These are phyloP conservation scores for Drosophila neocordata DNA, from an alignment of 1,140 invertebrate genomes.

Conservation along the genomic window DNA sequence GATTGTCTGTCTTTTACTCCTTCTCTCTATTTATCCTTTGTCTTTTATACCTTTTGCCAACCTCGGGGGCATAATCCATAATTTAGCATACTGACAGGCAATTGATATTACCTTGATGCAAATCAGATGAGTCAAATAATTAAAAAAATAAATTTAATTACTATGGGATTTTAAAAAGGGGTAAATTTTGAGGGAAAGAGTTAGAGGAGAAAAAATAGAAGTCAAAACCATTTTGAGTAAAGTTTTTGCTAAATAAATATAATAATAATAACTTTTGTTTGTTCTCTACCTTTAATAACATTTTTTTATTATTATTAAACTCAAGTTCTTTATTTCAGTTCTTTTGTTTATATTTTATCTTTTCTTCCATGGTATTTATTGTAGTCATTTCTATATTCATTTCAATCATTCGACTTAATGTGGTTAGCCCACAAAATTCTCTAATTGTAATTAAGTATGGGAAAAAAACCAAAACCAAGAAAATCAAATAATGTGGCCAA, in stretches of 20 bases:
- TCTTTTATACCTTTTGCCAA: background rate
- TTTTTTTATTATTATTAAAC: too few species aligned
- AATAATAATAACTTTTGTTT: too few species aligned
- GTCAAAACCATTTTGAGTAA: too few species aligned
- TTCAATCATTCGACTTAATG: constrained; percentile 31
- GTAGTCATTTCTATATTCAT: background rate
- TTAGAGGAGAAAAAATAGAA: too few species aligned
- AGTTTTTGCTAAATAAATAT: too few species aligned
- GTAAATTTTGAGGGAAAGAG: too few species aligned
- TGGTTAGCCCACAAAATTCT: constrained; percentile 53
- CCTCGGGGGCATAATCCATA: constrained; percentile 80
- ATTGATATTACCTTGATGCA: constrained; percentile 71
- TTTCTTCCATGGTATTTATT: background rate
- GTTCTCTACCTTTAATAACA: too few species aligned
- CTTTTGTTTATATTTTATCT: too few species aligned
- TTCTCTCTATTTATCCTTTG: background rate
- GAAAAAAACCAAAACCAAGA: constrained; percentile 42
- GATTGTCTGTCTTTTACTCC: constrained; percentile 36
- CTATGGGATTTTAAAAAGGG: constrained; percentile 3
- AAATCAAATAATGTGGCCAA: constrained; percentile 53
- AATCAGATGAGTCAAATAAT: constrained; percentile 25
- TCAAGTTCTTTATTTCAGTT: too few species aligned
- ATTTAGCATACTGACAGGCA: constrained; percentile 71
- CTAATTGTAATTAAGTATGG: constrained; percentile 79
- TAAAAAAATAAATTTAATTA: constrained; percentile 37